Conservation (phyloP, 2,797 vertebrate species). For the Caiman crocodilus region DNA sequence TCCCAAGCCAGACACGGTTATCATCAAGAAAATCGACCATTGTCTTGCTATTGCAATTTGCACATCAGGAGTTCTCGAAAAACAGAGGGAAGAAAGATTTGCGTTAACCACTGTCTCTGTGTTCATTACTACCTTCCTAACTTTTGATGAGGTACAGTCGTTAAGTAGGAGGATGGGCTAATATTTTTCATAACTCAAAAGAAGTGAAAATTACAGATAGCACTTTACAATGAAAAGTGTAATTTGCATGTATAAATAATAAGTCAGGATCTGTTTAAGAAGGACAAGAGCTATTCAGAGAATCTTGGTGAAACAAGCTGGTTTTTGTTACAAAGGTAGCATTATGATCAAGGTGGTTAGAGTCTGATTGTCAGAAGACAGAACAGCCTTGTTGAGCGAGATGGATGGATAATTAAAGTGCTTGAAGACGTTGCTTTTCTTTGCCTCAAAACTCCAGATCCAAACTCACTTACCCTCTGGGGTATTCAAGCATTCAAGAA, state of each 20-base stretch:
- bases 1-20: not conserved
- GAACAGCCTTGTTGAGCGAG: not conserved
- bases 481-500: not conserved
- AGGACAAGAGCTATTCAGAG: not conserved
- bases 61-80: not conserved
- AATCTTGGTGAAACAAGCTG: not conserved
- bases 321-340: not conserved
- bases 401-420: not conserved
- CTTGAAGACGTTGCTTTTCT: not conserved
- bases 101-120: not conserved
- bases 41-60: constrained; percentile 9
- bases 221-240: not conserved
- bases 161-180: not conserved
- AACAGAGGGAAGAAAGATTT: not conserved
- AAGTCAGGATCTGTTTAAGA: not conserved
- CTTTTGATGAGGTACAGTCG: not conserved
- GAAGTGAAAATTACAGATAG: not conserved
- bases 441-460: not conserved
- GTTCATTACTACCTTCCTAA: not conserved
- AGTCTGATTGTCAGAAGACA: not conserved
- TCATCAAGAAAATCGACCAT: not conserved
- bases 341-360: not conserved
- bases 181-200: not conserved
- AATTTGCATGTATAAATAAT: not conserved
- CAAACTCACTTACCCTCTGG: not conserved